Conservation (phyloP, 2,113 vertebrate genomes). For the Micromys minutus region DNA sequence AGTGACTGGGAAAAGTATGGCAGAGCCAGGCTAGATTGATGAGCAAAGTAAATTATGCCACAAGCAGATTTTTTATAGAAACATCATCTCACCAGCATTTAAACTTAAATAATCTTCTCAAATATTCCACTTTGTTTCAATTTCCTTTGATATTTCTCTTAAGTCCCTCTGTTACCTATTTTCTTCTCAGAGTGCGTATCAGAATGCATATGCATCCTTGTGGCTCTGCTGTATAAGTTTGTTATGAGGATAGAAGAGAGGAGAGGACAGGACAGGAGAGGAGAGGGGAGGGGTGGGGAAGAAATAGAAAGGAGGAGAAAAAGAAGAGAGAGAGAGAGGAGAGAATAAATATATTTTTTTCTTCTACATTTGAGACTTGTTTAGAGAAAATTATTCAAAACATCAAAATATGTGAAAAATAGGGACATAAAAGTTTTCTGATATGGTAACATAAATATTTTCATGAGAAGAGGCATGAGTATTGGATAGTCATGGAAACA, state of each 20-base stretch:
- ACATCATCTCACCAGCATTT: background rate
- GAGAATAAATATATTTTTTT: background rate
- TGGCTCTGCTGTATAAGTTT: background rate
- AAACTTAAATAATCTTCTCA: background rate
- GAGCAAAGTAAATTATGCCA: background rate
- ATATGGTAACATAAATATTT: background rate
- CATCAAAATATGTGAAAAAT: background rate
- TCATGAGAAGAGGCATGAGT: background rate
- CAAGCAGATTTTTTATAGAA: conserved; percentile 44
- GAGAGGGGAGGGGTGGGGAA: too few species aligned
- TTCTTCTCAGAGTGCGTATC: too few species aligned
- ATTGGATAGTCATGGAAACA: background rate
- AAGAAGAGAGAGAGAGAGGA: background rate
- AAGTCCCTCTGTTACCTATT: background rate
- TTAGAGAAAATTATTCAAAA: background rate
- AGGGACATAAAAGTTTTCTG: background rate
- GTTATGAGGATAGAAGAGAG: background rate
- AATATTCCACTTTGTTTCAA: conserved; percentile 33
- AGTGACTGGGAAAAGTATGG: background rate
- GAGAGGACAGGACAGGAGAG: too few species aligned
- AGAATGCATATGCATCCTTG: background rate
- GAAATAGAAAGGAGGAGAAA: accelerated
- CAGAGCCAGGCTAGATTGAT: background rate
- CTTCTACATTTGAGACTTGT: background rate
- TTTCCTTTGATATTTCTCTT: background rate